Conservation (phyloP, 2,113 vertebrate species). For the Lipotes vexillifer region DNA sequence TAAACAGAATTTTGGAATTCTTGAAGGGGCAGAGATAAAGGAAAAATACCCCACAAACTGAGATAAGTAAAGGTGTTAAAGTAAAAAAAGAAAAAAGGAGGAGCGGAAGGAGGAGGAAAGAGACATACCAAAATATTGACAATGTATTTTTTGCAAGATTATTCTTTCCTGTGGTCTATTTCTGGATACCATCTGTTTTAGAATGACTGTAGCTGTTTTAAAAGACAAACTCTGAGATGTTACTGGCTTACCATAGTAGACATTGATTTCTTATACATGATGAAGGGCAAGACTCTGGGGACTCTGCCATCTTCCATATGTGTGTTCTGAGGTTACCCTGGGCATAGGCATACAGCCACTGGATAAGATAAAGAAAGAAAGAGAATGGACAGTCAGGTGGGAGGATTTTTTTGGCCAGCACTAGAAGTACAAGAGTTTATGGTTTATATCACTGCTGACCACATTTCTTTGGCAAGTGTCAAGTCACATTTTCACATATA, state of each 20-base stretch:
- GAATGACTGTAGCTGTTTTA: not conserved
- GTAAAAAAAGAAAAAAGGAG: not conserved
- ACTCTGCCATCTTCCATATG: not conserved
- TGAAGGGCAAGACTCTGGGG: not conserved
- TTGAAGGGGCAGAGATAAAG: not conserved
- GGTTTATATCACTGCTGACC: not conserved
- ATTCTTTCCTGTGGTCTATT: constrained; percentile 27
- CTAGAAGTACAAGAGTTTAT: not conserved
- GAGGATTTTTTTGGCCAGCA: not conserved
- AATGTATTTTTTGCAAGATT: not conserved
- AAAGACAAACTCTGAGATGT: not conserved
- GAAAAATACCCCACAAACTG: not conserved
- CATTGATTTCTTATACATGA: not conserved
- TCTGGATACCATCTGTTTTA: constrained; percentile 42
- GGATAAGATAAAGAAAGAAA: not conserved
- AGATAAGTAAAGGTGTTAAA: not conserved
- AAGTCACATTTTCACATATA: not conserved
- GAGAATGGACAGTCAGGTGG: not conserved
- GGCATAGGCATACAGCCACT: not conserved
- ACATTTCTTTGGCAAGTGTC: constrained; percentile 19
- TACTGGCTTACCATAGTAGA: not conserved
- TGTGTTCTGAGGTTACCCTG: not conserved
- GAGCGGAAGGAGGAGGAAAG: not conserved
- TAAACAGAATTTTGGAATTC: not conserved
- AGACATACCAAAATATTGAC: not conserved